These are phyloP conservation scores for Lordiphosa stackelbergi DNA, from an alignment of 1,140 invertebrate genomes.

Conservation along the genomic window DNA sequence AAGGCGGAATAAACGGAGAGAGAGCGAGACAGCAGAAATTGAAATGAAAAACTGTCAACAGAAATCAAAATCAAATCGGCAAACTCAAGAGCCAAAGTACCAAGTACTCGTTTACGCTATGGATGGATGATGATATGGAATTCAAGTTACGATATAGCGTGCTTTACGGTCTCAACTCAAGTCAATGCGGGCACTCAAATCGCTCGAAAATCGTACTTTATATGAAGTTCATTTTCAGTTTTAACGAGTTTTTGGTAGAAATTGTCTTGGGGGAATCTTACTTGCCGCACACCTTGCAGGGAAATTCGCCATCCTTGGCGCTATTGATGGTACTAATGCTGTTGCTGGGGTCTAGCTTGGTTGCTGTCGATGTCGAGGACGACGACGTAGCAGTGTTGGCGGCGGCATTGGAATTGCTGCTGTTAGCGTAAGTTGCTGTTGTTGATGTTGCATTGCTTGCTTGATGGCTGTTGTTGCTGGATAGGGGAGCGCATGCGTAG, in stretches of 20 bases:
- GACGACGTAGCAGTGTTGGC: slow-evolving; percentile 9
- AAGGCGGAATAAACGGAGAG: slow-evolving; percentile 14
- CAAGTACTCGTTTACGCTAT: slow-evolving; percentile 26
- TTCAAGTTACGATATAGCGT: slow-evolving; percentile 63
- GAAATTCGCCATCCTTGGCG: slow-evolving; percentile 82
- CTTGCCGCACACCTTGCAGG: slow-evolving; percentile 98
- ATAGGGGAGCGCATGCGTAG: slow-evolving; percentile 28
- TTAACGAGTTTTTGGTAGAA: slow-evolving; percentile 23
- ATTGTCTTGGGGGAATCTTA: slow-evolving; percentile 84
- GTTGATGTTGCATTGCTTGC: slow-evolving; percentile 23
- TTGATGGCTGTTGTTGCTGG: slow-evolving; percentile 16
- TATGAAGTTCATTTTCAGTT: slow-evolving; percentile 2
- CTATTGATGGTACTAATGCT: slow-evolving; percentile 25
- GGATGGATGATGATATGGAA: slow-evolving; percentile 14
- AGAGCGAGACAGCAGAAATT: slow-evolving; percentile 7
- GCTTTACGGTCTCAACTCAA: slow-evolving; percentile 72
- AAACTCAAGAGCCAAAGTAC: slow-evolving; percentile 8
- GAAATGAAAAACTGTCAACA: slow-evolving; percentile 4
- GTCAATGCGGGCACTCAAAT: slow-evolving; percentile 72
- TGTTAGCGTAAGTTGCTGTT: slow-evolving; percentile 21
- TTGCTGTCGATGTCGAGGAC: slow-evolving; percentile 6
- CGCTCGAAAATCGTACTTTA: slow-evolving; percentile 41
- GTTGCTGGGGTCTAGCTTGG: slow-evolving; percentile 21
- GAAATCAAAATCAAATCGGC: slow-evolving; percentile 9
- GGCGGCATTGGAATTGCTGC: slow-evolving; percentile 23